Conservation (phyloP, 2,797 vertebrate genomes). For the Salarias fasciatus region DNA sequence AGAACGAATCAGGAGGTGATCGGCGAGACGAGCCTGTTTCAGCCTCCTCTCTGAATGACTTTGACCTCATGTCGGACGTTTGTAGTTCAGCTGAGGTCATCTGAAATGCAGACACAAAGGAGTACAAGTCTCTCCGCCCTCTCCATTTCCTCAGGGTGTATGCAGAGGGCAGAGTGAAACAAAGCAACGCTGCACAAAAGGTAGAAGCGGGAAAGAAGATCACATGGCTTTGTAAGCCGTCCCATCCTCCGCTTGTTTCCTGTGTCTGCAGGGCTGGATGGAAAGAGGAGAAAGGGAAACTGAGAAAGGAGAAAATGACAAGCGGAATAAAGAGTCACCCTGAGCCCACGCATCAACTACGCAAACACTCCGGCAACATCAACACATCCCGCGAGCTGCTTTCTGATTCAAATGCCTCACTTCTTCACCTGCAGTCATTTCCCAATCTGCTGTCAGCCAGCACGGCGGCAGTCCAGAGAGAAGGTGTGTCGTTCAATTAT, state of each 20-base stretch:
- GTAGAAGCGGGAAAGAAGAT: background rate
- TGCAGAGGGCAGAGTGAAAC: too few species aligned
- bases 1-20: too few species aligned
- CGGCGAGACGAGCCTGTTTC: too few species aligned
- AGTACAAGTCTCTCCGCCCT: too few species aligned
- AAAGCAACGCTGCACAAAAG: too few species aligned
- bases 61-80: too few species aligned
- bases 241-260: slow-evolving; percentile 3
- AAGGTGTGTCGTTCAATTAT: slow-evolving; percentile 70
- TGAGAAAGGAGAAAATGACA: slow-evolving; percentile 28
- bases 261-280: background rate
- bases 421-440: slow-evolving; percentile 49
- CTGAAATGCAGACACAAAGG: too few species aligned
- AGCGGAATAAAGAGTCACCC: slow-evolving; percentile 37
- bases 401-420: slow-evolving; percentile 49
- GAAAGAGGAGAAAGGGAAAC: background rate
- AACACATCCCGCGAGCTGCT: slow-evolving; percentile 22
- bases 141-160: too few species aligned
- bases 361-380: slow-evolving; percentile 33
- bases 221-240: background rate
- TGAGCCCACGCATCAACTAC: slow-evolving; percentile 3
- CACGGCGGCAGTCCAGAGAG: slow-evolving; percentile 32
- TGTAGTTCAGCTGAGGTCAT: too few species aligned
- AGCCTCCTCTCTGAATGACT: too few species aligned
- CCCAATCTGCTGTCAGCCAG: slow-evolving; percentile 44